These are phyloP conservation scores for Quadriops clusia DNA, from an alignment of 2,888 invertebrate species.

Conservation along the genomic window DNA sequence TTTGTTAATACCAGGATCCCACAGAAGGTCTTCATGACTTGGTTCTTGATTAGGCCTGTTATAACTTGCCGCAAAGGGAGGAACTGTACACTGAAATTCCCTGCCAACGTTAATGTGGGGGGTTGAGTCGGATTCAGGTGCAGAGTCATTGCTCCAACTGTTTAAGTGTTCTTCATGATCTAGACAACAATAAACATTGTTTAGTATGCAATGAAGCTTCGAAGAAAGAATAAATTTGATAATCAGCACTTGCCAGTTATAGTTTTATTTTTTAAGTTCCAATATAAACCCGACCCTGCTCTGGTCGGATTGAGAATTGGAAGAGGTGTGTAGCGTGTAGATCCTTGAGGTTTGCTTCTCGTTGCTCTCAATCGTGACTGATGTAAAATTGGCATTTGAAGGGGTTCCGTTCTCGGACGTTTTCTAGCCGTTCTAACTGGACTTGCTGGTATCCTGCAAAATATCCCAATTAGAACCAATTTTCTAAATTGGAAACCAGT, in stretches of 20 bases:
- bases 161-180: conserved; percentile 24
- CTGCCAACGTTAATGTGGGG: conserved; percentile 81
- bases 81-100: conserved; percentile 76
- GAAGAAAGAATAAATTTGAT: neutral
- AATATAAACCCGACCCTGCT: conserved; percentile 75
- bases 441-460: conserved; percentile 51
- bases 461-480: too few relatives aligned
- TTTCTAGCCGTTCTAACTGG: conserved; percentile 54
- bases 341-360: conserved; percentile 36
- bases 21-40: conserved; percentile 59
- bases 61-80: conserved; percentile 36
- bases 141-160: conserved; percentile 32
- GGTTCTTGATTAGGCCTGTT: conserved; percentile 44
- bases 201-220: too few relatives aligned
- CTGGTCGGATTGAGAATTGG: conserved; percentile 90
- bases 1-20: conserved; percentile 73
- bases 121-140: conserved; percentile 42
- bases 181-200: too few relatives aligned
- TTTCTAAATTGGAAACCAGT: conserved; percentile 3
- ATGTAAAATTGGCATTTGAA: conserved; percentile 39
- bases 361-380: conserved; percentile 43
- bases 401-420: conserved; percentile 48
- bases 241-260: conserved; percentile 6
- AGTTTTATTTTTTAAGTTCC: conserved; percentile 23
- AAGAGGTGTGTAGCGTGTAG: conserved; percentile 76